Conservation (phyloP, 2,113 vertebrate species). For the Rostratula benghalensis region DNA sequence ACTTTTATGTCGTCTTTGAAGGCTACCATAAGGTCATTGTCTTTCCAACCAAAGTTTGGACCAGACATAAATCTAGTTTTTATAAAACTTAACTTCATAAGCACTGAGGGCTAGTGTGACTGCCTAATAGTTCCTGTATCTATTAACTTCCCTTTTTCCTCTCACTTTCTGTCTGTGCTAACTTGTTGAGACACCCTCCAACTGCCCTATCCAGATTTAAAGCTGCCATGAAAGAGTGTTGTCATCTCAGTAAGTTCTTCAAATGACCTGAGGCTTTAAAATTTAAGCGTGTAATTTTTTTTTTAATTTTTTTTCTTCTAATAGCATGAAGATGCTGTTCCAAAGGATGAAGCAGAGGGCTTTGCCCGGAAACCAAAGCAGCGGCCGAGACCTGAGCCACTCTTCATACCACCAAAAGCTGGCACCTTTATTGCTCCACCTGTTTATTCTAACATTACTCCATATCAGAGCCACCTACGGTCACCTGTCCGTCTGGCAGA, state of each 20-base stretch:
- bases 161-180: neutral
- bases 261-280: neutral
- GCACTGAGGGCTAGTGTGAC: neutral
- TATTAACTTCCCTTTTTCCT: neutral
- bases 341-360: conserved; percentile 82
- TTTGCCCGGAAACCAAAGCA: conserved; percentile 87
- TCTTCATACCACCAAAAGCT: conserved; percentile 96
- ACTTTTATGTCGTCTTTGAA: neutral
- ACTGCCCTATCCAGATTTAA: neutral
- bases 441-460: conserved; percentile 91
- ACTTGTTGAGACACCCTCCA: neutral
- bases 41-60: neutral
- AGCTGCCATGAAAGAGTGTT: neutral
- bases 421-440: conserved; percentile 91
- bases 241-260: neutral
- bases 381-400: conserved; percentile 90
- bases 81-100: neutral
- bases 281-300: neutral
- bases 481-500: conserved; percentile 91
- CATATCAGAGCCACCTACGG: conserved; percentile 95
- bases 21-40: neutral
- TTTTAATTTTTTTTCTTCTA: neutral
- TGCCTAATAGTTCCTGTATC: neutral
- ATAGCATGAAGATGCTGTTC: conserved; percentile 72
- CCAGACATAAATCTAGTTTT: neutral